phyloP scores from a whole-genome alignment of 1,140 invertebrate genomes.

The Paralvinella palmiformis region DNA sequence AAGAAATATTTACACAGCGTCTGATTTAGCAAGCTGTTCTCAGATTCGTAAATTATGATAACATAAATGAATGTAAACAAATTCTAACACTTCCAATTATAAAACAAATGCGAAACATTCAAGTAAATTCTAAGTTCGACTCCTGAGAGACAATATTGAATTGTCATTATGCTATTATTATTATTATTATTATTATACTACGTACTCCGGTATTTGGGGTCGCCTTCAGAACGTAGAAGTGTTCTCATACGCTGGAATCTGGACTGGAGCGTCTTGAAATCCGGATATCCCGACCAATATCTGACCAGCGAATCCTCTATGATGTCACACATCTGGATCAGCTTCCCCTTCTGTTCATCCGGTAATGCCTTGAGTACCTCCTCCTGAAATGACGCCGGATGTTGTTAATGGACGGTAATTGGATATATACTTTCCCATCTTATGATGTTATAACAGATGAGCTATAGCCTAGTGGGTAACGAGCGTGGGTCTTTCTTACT shows the following conservation, averaged over 20 bases:
- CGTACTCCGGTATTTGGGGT: neutral
- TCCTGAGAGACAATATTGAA: too few species aligned
- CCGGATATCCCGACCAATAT: slow-evolving; percentile 3
- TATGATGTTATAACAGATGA: too few species aligned
- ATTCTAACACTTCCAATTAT: too few species aligned
- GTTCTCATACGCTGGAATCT: neutral
- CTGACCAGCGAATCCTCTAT: neutral
- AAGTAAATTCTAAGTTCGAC: too few species aligned
- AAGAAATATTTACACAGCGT: neutral
- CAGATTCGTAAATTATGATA: too few species aligned
- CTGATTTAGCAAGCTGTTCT: too few species aligned
- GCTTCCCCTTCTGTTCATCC: neutral
- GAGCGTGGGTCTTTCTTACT: too few species aligned
- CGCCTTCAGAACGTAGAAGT: neutral
- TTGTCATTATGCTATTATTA: too few species aligned
- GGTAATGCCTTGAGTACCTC: neutral
- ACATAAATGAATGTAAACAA: too few species aligned
- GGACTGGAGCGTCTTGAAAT: neutral
- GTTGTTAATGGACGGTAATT: neutral
- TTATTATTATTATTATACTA: neutral
- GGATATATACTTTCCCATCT: neutral
- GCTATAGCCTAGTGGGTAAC: too few species aligned
- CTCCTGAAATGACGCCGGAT: neutral
- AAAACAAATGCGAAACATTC: too few species aligned
- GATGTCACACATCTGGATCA: neutral